A percentile compares a stretch with the other conserved stretches of the same genome.
These are phyloP conservation scores for Acanthopleura granulata DNA, from an alignment of 2,888 invertebrate species.

Conservation along the genomic window DNA sequence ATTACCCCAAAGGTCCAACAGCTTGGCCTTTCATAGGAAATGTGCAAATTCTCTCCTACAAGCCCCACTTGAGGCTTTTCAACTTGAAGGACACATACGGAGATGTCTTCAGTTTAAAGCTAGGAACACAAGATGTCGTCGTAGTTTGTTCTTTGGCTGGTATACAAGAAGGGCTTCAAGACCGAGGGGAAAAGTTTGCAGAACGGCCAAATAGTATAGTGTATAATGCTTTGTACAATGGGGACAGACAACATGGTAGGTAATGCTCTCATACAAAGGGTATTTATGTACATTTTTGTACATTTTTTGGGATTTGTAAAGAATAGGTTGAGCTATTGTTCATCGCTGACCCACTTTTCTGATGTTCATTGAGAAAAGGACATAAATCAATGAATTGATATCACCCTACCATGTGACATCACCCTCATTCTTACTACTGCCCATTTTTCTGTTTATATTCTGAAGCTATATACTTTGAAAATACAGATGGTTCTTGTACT, in stretches of 20 bases:
- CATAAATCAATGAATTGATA: too few relatives aligned
- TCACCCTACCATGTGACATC: too few relatives aligned
- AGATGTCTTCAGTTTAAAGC: constrained; percentile 44
- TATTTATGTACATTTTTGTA: too few relatives aligned
- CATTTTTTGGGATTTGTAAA: too few relatives aligned
- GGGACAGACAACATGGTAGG: constrained; percentile 41
- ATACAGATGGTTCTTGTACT: too few relatives aligned
- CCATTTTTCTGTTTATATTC: too few relatives aligned
- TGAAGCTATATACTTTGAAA: too few relatives aligned
- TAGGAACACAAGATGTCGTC: constrained; percentile 43
- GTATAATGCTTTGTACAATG: constrained; percentile 38
- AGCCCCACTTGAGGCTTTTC: constrained; percentile 44
- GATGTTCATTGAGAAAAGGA: too few relatives aligned
- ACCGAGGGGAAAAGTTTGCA: constrained; percentile 34
- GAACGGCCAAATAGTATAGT: constrained; percentile 43
- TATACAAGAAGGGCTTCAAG: constrained; percentile 46
- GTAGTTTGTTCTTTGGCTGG: constrained; percentile 48
- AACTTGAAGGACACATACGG: constrained; percentile 49
- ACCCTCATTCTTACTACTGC: too few relatives aligned
- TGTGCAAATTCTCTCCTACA: constrained; percentile 33
- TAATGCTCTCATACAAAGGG: neutral
- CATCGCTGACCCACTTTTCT: too few relatives aligned
- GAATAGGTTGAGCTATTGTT: too few relatives aligned
- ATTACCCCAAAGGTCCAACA: constrained; percentile 46
- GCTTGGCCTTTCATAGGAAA: constrained; percentile 45